A percentile compares a stretch with the other conserved stretches of the same genome.
phyloP scores from a whole-genome alignment of 2,113 vertebrate species.

The Mixornis gularis region DNA sequence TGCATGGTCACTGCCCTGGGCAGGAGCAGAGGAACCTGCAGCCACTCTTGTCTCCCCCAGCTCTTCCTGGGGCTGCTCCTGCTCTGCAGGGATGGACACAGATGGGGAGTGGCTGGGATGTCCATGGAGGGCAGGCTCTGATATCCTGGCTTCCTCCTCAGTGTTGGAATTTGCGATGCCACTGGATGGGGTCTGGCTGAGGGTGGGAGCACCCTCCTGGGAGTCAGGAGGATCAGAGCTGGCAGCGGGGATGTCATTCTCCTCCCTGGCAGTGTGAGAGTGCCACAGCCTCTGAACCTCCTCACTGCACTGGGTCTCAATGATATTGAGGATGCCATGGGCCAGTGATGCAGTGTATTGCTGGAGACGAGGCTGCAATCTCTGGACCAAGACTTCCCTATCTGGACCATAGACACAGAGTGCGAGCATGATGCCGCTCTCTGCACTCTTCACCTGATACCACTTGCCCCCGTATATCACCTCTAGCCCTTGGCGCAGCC shows the following conservation, averaged over 20 bases:
- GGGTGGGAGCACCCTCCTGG: background rate
- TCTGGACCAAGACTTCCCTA: background rate
- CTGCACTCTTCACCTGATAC: background rate
- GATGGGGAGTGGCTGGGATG: background rate
- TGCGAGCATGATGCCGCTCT: rapidly evolving
- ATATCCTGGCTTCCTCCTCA: background rate
- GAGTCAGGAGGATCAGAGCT: background rate
- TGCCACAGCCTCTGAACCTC: background rate
- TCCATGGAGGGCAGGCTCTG: rapidly evolving
- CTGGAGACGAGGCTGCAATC: background rate
- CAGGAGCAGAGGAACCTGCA: background rate
- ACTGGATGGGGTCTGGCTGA: background rate
- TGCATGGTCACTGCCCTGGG: background rate
- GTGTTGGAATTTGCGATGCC: rapidly evolving
- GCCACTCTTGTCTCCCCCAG: background rate
- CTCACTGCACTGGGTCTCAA: background rate
- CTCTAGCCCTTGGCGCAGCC: background rate
- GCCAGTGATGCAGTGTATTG: background rate
- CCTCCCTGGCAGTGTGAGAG: background rate
- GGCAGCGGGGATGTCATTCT: background rate
- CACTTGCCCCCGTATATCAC: background rate
- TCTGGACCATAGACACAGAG: background rate
- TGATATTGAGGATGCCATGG: background rate
- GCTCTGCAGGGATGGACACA: background rate
- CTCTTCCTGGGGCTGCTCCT: background rate